Percentiles rank a stretch among this genome's conserved stretches.
Conservation (phyloP, 1,140 invertebrate species). For the Halictus rubicundus region DNA sequence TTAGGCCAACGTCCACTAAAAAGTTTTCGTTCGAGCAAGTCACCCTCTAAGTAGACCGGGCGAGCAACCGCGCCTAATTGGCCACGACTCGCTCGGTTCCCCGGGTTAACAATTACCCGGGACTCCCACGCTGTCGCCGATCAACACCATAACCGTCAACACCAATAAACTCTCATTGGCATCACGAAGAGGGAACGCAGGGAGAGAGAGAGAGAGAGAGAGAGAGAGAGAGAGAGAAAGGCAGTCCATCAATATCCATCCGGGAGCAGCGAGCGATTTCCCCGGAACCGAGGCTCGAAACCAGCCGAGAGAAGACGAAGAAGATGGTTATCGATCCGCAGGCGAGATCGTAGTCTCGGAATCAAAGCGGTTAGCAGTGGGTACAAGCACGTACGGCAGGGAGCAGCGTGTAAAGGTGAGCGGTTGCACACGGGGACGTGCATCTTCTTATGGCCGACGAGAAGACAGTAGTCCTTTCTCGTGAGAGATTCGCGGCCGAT, state of each 20-base stretch:
- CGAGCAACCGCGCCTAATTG: neutral
- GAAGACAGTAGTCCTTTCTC: constrained; percentile 68
- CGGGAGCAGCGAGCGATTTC: neutral
- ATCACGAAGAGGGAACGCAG: neutral
- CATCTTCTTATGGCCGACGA: constrained; percentile 63
- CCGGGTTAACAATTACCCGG: neutral
- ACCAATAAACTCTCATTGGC: constrained; percentile 28
- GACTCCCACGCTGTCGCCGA: constrained; percentile 30
- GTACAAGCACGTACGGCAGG: constrained; percentile 27
- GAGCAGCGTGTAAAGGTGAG: constrained; percentile 39
- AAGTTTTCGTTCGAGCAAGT: no score
- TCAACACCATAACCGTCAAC: constrained; percentile 38
- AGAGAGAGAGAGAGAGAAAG: neutral
- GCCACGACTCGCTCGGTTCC: neutral
- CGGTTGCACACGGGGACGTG: constrained; percentile 28
- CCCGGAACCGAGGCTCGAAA: neutral
- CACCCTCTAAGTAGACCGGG: neutral
- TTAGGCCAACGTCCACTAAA: no score
- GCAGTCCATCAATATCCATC: constrained; percentile 25
- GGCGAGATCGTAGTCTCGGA: constrained; percentile 36
- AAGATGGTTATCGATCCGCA: constrained; percentile 24
- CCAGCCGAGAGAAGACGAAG: neutral
- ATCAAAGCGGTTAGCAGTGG: constrained; percentile 40
- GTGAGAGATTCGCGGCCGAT: constrained; percentile 68
- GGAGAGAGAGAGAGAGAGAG: neutral